A percentile compares a stretch with the other conserved stretches of the same genome.
phyloP scores from a whole-genome alignment of 92 coral and sea anemone genomes.

The Blastomussa wellsi region DNA sequence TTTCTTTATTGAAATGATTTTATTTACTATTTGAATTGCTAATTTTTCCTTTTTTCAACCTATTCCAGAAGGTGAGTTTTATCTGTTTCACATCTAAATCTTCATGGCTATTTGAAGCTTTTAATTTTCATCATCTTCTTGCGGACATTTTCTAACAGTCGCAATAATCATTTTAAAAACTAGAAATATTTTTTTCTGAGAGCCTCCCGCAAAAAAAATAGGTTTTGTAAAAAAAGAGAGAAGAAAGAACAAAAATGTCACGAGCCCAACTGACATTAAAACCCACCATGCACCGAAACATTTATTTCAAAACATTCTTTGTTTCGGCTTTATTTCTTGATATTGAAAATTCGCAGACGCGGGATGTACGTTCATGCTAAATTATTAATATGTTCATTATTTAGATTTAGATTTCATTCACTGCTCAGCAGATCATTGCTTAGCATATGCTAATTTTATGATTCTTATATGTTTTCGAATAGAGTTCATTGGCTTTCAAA shows the following conservation, averaged over 20 bases:
- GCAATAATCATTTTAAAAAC: not conserved
- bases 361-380: constrained; percentile 17
- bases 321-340: not conserved
- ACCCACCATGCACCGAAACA: not conserved
- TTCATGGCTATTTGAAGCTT: not conserved
- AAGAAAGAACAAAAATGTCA: not conserved
- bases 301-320: not conserved
- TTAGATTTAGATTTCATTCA: constrained; percentile 20
- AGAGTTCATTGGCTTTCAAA: not conserved
- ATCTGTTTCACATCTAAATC: not conserved
- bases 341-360: constrained; percentile 7
- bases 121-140: not conserved
- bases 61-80: not conserved
- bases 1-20: not conserved
- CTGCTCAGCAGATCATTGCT: constrained; percentile 11
- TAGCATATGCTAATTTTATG: constrained; percentile 4
- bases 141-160: not conserved
- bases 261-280: not conserved
- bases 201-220: not conserved
- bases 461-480: not conserved
- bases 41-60: not conserved
- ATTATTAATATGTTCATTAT: constrained; percentile 23
- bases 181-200: not conserved
- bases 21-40: not conserved
- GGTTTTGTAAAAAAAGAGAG: not conserved